Evolutionary conservation across 2,797 vertebrate genomes (phyloP), one percentile per base, ranked within the genome.

Genomic region (Mus minutoides): DNA sequence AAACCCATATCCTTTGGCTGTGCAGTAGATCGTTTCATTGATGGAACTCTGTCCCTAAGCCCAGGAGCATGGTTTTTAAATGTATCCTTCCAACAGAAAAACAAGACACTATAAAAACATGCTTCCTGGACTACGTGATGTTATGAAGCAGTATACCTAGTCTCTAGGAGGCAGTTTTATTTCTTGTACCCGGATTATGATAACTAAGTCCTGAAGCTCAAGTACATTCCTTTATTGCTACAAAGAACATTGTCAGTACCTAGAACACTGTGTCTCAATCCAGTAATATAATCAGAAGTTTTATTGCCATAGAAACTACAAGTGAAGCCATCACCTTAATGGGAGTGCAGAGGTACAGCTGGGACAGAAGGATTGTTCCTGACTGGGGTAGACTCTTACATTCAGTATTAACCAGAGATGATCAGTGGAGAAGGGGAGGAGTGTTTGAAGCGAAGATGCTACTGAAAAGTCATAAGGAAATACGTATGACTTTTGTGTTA

Each of bases 301-400:
- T 90, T 43, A 92, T 92, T 90, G 80, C 90, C 62, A 85, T 86
- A 93, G 94, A 96, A 97, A 96, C 77, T 16, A 62, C 73, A 77
- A 95, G 3, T 58, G 67, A 79, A 93, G 40, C 54, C 67, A 34
- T 94, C 54, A 34, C 60, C 69, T 85, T 62, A 34, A 52, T 64
- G n/a, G 94, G 40, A 75, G 31, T 37, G 31, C 24, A n/a, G 14
- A 88, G 10, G n/a, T 29, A n/a, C 1, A 88, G 2, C 40, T 24
- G 52, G 21, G 64, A 7, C 37, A 91, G n/a, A 71, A 82, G 40
- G 13, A 7, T 31, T 62, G 84, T 54, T 49, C 52, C 46, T 60
- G 14, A 29, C 21, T 11, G 37, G 60, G 49, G 58, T 46, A 56
- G 52, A 60, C 46, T 12, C 40, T 76, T 22, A 58, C 6, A 14